These are phyloP conservation scores for Sceloporus tristichus DNA, from an alignment of 2,113 vertebrate species.

Conservation along the genomic window DNA sequence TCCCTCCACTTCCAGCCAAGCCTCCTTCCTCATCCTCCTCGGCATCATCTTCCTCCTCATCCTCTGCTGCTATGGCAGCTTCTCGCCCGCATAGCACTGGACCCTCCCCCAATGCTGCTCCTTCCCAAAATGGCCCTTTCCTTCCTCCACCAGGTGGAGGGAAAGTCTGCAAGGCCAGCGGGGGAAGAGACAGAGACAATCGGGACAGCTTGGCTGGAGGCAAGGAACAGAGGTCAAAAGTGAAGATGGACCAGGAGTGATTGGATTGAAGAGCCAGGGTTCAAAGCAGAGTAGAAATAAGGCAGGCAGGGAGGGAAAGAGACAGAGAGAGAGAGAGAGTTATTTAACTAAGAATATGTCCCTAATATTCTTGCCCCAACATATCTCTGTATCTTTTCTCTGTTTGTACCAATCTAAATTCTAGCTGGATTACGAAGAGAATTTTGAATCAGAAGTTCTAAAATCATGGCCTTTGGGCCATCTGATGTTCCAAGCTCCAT, in stretches of 20 bases:
- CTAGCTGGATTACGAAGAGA: not conserved
- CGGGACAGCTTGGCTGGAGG: conserved; percentile 88
- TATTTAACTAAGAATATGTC: not conserved
- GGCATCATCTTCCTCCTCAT: conserved; percentile 84
- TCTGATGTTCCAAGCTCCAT: not conserved
- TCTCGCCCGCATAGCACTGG: conserved; percentile 86
- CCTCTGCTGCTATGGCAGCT: conserved; percentile 75
- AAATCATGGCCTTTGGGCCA: not conserved
- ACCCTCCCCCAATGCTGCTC: conserved; percentile 73
- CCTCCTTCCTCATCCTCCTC: conserved; percentile 85
- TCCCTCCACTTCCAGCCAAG: conserved; percentile 62
- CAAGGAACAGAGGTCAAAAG: not conserved
- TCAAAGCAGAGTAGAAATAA: not conserved
- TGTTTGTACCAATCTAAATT: not conserved
- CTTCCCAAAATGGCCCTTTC: conserved; percentile 81
- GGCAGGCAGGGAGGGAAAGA: not conserved
- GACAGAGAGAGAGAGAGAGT: not conserved
- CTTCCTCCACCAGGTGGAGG: conserved; percentile 81
- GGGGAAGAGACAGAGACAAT: conserved; percentile 88
- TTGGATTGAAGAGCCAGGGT: not conserved
- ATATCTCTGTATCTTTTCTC: not conserved
- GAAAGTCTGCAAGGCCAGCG: conserved; percentile 86
- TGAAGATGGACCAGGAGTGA: not conserved
- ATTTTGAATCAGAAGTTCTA: not conserved
- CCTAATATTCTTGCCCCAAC: not conserved